Evolutionary conservation across 2,797 vertebrate species (phyloP), one percentile per base, ranked within the genome.

Genomic region (Danio albolineatus): DNA sequence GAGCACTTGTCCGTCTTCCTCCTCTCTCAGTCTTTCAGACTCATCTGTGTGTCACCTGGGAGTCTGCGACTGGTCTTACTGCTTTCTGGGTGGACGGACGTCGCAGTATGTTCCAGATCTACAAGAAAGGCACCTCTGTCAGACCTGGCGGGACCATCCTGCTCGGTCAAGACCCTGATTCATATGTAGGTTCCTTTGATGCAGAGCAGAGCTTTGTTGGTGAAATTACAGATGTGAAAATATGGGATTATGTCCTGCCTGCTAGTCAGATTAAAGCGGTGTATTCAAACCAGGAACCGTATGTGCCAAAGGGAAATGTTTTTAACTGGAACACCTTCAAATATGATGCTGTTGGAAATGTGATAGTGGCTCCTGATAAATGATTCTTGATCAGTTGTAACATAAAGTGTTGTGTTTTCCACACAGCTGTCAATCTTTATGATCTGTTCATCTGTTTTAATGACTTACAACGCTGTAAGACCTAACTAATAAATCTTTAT

Each of bases 31-130:
- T 88, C 38, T 93, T 94, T 82, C 91, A 90, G 60, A 91, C 89
- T 21, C 92, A 92, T 82, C 85, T 95, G 41, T 95, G 94, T 81
- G 85, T 94, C 53, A 94, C 93, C 13, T 95, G 94, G 94, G 91
- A 92, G 51, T 94, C 93, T 8, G 83, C 43, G 49, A 87, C 86
- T 0, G 92, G 91, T 78, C 90, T 92, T 2, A 2, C 89, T 0
- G 90, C 91, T 0, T 90, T 91, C 43, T 94, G 93, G 94, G 17
- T 93, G 41, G 89, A 94, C 0, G 90, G 92, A 2, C 92, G 84
- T 5, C 86, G 92, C 14, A 87, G 91, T 85, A 87, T 89, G 8
- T 91, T 81, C 80, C 92, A 92, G 66, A 88, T 94, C 10, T 89
- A 95, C 85, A 92, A 86, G 54, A 90, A 86, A 0, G 93, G 91